Conservation (phyloP, 2,113 vertebrate species). For the Dicentrarchus labrax region DNA sequence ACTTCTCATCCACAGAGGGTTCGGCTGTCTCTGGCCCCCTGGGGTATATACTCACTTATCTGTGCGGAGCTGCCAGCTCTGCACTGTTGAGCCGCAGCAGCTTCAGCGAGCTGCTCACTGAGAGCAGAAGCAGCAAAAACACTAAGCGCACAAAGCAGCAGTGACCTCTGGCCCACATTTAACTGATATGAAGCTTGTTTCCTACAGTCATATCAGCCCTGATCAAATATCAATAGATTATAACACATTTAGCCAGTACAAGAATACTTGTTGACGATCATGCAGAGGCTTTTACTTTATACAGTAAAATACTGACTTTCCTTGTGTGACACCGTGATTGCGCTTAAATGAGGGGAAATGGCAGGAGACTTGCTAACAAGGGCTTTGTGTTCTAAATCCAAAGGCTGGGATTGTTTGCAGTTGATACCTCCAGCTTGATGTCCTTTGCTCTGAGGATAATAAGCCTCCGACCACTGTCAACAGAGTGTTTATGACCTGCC, state of each 20-base stretch:
- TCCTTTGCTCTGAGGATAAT: slow-evolving; percentile 60
- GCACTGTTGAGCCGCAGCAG: slow-evolving; percentile 44
- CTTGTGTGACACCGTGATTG: not conserved
- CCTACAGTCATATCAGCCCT: slow-evolving; percentile 30
- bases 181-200: slow-evolving; percentile 54
- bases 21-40: slow-evolving; percentile 80
- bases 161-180: slow-evolving; percentile 74
- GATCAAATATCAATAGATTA: slow-evolving; percentile 48
- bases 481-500: slow-evolving; percentile 83
- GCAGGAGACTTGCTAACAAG: slow-evolving; percentile 43
- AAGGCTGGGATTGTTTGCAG: slow-evolving; percentile 63
- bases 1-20: slow-evolving; percentile 75
- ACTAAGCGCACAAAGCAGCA: slow-evolving; percentile 60
- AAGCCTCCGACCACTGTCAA: slow-evolving; percentile 73
- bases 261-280: not conserved
- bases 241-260: slow-evolving; percentile 18
- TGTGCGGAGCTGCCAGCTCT: slow-evolving; percentile 65
- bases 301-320: slow-evolving; percentile 1
- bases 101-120: slow-evolving; percentile 13
- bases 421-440: slow-evolving; percentile 46
- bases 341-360: not conserved
- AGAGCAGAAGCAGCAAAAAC: slow-evolving; percentile 52
- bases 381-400: slow-evolving; percentile 45
- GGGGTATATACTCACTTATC: slow-evolving; percentile 68
- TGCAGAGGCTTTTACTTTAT: slow-evolving; percentile 9